Percentiles rank a stretch among this genome's conserved stretches.
These are phyloP conservation scores for Embiotoca jacksoni DNA, from an alignment of 2,113 vertebrate genomes.

Conservation along the genomic window DNA sequence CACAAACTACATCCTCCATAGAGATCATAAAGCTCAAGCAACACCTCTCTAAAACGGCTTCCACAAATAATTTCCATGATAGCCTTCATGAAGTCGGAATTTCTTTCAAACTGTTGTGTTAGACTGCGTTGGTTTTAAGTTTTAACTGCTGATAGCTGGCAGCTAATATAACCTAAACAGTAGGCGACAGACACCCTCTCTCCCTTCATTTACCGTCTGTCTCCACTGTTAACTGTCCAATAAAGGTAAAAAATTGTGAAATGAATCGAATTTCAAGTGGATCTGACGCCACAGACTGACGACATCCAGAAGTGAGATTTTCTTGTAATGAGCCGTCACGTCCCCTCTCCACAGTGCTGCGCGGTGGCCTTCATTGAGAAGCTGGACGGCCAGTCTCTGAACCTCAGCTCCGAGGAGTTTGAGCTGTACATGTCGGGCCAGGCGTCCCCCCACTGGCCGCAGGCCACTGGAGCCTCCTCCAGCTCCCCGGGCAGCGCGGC, in stretches of 20 bases:
- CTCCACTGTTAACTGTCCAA: no score
- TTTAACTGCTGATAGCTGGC: background rate
- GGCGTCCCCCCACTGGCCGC: conserved; percentile 86
- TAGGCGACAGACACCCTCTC: no score
- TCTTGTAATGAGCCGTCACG: background rate
- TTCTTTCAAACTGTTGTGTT: no score
- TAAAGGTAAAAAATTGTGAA: no score
- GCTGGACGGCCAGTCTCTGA: conserved; percentile 94
- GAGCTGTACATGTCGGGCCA: conserved; percentile 96
- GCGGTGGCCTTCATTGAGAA: conserved; percentile 98
- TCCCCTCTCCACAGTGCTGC: conserved; percentile 88
- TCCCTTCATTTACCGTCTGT: no score
- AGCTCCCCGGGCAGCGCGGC: conserved; percentile 79
- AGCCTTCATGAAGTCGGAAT: background rate
- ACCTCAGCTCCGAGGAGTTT: conserved; percentile 94
- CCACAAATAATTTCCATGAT: no score
- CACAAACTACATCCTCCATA: background rate
- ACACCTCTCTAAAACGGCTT: background rate
- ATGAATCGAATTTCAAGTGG: no score
- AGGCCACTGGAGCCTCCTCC: conserved; percentile 78
- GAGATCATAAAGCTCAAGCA: background rate
- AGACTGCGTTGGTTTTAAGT: background rate
- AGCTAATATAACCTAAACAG: background rate
- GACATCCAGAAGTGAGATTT: background rate
- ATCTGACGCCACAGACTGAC: background rate